phyloP scores from a whole-genome alignment of 2,797 vertebrate species.

The Spizella passerina region DNA sequence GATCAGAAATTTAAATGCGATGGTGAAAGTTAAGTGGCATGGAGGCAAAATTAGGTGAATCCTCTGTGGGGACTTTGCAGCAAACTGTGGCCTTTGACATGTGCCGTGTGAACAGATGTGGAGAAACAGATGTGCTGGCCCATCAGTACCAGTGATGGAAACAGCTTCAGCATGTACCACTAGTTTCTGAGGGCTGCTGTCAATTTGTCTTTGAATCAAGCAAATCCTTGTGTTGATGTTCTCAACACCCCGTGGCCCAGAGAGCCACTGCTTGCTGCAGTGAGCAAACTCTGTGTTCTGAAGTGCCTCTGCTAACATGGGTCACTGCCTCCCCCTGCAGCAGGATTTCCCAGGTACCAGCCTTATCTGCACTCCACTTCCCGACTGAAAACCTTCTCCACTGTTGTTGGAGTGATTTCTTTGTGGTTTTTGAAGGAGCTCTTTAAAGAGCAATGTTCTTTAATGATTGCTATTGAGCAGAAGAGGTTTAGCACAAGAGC shows the following conservation, averaged over 20 bases:
- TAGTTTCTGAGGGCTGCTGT: not conserved
- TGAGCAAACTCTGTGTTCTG: not conserved
- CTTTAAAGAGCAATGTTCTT: constrained; percentile 66
- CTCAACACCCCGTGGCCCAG: not conserved
- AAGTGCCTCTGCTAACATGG: constrained; percentile 59
- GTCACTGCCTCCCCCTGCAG: constrained; percentile 25
- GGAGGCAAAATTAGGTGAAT: not conserved
- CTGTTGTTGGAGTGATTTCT: constrained; percentile 65
- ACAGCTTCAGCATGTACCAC: not conserved
- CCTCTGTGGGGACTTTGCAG: not conserved
- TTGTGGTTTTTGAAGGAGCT: constrained; percentile 70
- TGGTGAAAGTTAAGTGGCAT: not conserved
- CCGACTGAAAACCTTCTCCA: constrained; percentile 64
- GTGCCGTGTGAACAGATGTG: not conserved
- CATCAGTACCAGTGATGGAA: not conserved
- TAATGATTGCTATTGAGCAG: not conserved
- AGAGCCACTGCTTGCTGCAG: not conserved
- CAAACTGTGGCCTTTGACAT: not conserved
- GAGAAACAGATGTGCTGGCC: not conserved
- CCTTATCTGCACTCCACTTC: constrained; percentile 69
- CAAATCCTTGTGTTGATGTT: not conserved
- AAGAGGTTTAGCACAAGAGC: constrained; percentile 46
- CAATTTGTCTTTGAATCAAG: not conserved
- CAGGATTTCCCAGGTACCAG: constrained; percentile 46
- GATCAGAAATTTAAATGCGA: not conserved